Percentiles rank a stretch among this genome's conserved stretches.
Conservation (phyloP, 2,888 invertebrate genomes). For the Folsomia candida region DNA sequence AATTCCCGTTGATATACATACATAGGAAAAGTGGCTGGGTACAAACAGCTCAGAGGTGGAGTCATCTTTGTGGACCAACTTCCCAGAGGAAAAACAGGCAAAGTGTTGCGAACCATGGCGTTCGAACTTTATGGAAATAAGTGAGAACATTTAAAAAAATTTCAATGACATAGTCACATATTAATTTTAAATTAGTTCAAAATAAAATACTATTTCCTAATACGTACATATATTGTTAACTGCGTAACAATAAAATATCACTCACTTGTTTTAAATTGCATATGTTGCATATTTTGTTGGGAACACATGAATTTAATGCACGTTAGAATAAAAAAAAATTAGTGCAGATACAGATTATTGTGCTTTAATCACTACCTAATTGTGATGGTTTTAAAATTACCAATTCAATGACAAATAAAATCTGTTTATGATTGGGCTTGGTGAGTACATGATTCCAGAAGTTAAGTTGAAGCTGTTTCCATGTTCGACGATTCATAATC, state of each 20-base stretch:
- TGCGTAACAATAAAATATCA: background rate
- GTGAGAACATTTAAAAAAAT: background rate
- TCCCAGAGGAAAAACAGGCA: slow-evolving; percentile 49
- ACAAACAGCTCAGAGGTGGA: slow-evolving; percentile 47
- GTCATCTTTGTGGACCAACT: slow-evolving; percentile 39
- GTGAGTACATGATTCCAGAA: no score
- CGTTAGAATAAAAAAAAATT: no score
- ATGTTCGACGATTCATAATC: no score
- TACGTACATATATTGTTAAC: background rate
- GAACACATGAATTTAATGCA: no score
- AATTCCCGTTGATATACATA: background rate
- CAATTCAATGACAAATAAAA: no score
- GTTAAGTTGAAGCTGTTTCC: no score
- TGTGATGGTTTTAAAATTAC: no score
- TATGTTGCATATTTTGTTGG: no score
- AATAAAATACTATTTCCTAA: background rate
- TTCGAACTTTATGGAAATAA: slow-evolving; percentile 24
- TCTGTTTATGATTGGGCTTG: no score
- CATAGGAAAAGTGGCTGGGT: slow-evolving; percentile 42
- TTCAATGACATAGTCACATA: background rate
- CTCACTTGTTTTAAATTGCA: no score
- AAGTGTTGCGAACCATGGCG: slow-evolving; percentile 43
- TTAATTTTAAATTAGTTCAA: background rate
- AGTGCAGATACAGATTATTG: no score
- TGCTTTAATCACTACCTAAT: no score